phyloP scores from a whole-genome alignment of 2,113 vertebrate genomes.

The Xenopus borealis region DNA sequence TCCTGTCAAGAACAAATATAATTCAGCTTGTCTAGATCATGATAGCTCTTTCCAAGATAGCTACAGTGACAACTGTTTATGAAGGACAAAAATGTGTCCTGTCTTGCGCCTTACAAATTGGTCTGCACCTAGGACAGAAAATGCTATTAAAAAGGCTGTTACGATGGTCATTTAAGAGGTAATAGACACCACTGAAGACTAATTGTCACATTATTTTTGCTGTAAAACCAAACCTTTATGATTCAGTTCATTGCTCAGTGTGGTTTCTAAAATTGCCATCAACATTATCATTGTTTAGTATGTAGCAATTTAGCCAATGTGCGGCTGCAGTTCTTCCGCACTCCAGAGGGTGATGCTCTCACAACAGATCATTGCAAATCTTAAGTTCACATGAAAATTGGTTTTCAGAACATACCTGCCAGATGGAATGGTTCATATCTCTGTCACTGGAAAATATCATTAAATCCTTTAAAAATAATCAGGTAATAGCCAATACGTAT shows the following conservation, averaged over 20 bases:
- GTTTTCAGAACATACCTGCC: no score
- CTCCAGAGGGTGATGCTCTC: conserved; percentile 10
- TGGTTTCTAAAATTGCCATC: not conserved
- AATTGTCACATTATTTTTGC: not conserved
- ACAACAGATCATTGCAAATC: not conserved
- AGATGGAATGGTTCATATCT: not conserved
- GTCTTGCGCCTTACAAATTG: conserved; percentile 61
- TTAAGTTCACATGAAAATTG: no score
- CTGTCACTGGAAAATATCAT: no score
- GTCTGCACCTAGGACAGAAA: conserved; percentile 44
- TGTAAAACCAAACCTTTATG: not conserved
- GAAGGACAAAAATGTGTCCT: conserved; percentile 70
- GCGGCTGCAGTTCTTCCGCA: not conserved
- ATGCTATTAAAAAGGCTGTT: conserved; percentile 49
- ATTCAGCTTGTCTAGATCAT: conserved; percentile 68
- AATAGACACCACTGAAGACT: not conserved
- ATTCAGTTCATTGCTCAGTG: not conserved
- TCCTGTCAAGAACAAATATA: conserved; percentile 62
- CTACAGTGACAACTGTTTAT: conserved; percentile 63
- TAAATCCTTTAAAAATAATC: no score
- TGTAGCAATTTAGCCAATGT: not conserved
- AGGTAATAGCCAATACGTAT: no score
- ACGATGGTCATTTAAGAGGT: conserved; percentile 1
- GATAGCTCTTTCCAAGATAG: conserved; percentile 68
- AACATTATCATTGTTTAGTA: not conserved